phyloP scores from a whole-genome alignment of 2,797 vertebrate species.

The Epinephelus malabaricus region DNA sequence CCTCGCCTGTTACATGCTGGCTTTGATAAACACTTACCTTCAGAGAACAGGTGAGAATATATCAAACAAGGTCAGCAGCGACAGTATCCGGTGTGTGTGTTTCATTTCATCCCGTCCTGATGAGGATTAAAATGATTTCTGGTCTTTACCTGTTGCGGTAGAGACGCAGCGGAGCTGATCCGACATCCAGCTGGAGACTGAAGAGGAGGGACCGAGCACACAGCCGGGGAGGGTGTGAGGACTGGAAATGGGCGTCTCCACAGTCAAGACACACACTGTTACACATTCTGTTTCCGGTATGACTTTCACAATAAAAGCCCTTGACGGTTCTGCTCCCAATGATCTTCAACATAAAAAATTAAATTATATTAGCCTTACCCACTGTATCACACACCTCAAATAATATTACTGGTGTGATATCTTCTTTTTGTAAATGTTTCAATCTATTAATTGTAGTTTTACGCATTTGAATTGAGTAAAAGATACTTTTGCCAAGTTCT shows the following conservation, averaged over 20 bases:
- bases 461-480: too few species aligned
- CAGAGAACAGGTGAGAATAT: conserved; percentile 1
- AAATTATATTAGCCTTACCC: too few species aligned
- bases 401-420: too few species aligned
- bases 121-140: not conserved
- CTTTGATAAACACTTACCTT: conserved; percentile 47
- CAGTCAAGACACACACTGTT: not conserved
- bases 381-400: too few species aligned
- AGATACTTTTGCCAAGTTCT: too few species aligned
- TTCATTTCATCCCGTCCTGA: not conserved
- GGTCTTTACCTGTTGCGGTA: conserved; percentile 80
- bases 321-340: not conserved
- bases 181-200: conserved; percentile 58
- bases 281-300: not conserved
- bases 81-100: not conserved
- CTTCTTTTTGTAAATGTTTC: too few species aligned
- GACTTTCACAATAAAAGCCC: conserved; percentile 49
- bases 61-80: conserved; percentile 5
- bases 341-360: too few species aligned
- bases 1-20: conserved; percentile 12
- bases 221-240: conserved; percentile 55
- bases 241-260: conserved; percentile 62
- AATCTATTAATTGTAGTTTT: too few species aligned
- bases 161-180: conserved; percentile 39
- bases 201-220: conserved; percentile 50